A percentile compares a stretch with the other conserved stretches of the same genome.
phyloP scores from a whole-genome alignment of 23 tunicate species.

The Trididemnum nubilum region DNA sequence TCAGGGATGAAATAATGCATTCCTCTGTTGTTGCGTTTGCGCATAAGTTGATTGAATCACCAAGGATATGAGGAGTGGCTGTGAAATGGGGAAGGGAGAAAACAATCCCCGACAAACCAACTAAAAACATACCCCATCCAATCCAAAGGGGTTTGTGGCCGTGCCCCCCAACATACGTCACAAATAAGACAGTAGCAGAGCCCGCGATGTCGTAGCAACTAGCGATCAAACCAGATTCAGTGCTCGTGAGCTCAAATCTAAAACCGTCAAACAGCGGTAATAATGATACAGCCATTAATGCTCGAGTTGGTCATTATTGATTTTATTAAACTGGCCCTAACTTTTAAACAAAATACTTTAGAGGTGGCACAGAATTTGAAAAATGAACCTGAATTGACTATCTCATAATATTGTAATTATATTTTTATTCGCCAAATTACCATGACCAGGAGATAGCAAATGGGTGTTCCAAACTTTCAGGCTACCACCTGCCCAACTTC shows the following conservation, averaged over 20 bases:
- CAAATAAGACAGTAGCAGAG: conserved; percentile 51
- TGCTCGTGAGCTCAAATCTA: conserved; percentile 85
- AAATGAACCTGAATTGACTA: too few relatives aligned
- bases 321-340: too few relatives aligned
- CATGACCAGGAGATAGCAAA: too few relatives aligned
- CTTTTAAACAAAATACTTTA: too few relatives aligned
- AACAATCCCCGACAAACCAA: conserved; percentile 64
- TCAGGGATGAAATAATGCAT: conserved; percentile 32
- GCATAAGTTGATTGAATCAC: conserved; percentile 31
- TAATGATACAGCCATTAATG: too few relatives aligned
- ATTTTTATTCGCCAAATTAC: too few relatives aligned
- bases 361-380: too few relatives aligned
- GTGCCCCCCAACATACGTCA: conserved; percentile 70
- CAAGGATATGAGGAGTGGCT: conserved; percentile 53
- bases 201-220: conserved; percentile 72
- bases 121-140: conserved; percentile 76
- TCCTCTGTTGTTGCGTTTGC: conserved; percentile 12
- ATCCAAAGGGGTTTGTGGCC: conserved; percentile 87
- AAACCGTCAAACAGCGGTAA: background rate
- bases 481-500: too few relatives aligned
- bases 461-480: too few relatives aligned
- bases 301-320: too few relatives aligned
- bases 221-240: conserved; percentile 80
- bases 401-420: too few relatives aligned
- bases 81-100: conserved; percentile 85